Conservation (phyloP, 2,888 invertebrate genomes). For the Bembecia ichneumoniformis region DNA sequence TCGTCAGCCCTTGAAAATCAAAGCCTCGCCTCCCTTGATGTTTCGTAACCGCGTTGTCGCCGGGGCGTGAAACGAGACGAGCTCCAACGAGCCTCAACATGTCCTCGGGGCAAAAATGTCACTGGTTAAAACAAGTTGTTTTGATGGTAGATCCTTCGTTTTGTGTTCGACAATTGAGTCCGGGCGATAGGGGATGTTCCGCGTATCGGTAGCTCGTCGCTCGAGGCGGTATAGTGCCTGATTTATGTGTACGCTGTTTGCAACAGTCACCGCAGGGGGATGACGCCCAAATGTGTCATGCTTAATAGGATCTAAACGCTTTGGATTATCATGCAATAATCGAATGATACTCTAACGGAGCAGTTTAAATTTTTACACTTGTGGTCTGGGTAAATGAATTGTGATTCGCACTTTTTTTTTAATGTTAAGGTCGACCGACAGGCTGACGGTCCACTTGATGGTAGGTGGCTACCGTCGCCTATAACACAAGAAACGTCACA, state of each 20-base stretch:
- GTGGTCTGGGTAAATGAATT: no score
- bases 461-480: no score
- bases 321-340: no score
- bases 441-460: no score
- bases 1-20: constrained; percentile 41
- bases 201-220: constrained; percentile 15
- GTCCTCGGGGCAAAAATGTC: constrained; percentile 29
- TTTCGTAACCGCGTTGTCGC: constrained; percentile 21
- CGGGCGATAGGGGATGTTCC: constrained; percentile 17
- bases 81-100: constrained; percentile 38
- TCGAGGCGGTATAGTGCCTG: constrained; percentile 28
- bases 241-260: constrained; percentile 33
- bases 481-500: no score
- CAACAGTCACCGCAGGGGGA: constrained; percentile 19
- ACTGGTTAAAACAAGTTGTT: constrained; percentile 28
- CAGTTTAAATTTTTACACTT: no score
- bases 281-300: constrained; percentile 16
- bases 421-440: no score
- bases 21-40: constrained; percentile 37
- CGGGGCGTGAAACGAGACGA: constrained; percentile 47
- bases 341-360: no score
- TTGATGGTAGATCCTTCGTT: constrained; percentile 20
- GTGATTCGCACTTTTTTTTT: no score
- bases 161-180: constrained; percentile 32
- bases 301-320: neutral